Evolutionary conservation across 2,113 vertebrate species (phyloP), one percentile per base, ranked within the genome.

Genomic region (Papio anubis): DNA sequence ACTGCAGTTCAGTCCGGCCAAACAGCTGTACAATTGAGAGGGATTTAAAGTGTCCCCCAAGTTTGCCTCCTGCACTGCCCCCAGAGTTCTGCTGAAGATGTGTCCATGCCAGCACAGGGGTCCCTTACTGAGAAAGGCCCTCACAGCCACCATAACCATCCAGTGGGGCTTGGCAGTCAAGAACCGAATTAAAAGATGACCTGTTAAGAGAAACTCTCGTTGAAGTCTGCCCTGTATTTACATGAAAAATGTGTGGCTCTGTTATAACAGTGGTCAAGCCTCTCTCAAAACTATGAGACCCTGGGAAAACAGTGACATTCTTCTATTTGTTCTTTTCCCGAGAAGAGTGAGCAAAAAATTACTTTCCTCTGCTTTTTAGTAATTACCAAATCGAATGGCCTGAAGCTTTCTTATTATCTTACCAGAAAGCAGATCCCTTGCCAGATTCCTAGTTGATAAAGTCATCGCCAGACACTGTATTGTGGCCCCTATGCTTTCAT

Each of bases 331-430:
- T 73, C 45, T 12, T 90, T 92, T 95, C 38, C 7, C 27, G 32
- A 66, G 50, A 84, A 57, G 0, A 87, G 76, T 5, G 25, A 76
- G 6, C 45, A 81, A 82, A 91, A 85, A 68, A 12, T 35, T 57
- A 86, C 61, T 88, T 90, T 79, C 72, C 50, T 91, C 50, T 84
- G 84, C 70, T 85, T 88, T 96, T 87, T 45, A 84, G 70, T 72
- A 83, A 93, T 83, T 52, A 25, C 32, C 80, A 89, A 93, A 92
- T 92, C 48, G 88, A 93, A 87, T 27, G 55, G n/a, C n/a, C 90
- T 59, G 48, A 57, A 68, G 30, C 14, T 48, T 87, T 92, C 27
- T 45, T 50, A 78, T n/a, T 76, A 70, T 92, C n/a, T 40, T 75
- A 57, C 35, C 30, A 79, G 40, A 52, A 94, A 50, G 64, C 1